Base-by-base conservation (phyloP, 2,888 invertebrate genomes). In the Tricholauxania praeusta region DNA sequence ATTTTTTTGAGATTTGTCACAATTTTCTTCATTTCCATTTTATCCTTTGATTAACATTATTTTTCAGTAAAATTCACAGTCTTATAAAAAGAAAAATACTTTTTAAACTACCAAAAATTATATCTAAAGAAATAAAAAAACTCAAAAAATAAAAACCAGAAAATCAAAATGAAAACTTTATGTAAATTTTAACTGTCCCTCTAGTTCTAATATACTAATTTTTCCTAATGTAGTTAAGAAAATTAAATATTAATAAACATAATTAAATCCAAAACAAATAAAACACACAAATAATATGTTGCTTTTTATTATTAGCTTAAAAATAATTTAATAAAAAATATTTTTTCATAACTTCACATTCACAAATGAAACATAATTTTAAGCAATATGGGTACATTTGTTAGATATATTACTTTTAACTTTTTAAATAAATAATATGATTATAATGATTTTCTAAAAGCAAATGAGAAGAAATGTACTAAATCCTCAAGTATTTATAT, bases 351-450 rank as follows among this genome's bases (percentile, higher is more conserved):
- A 75, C 64, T 75, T 75, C 10, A 63, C n/a, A 63, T 47, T 14
- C 17, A 63, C 57, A 55, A 71, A 75, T 28, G 75, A 73, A 71
- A 75, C 73, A 75, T 67, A 75, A 71, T 69, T 17, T 64, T 17
- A 71, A 68, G 12, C 39, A 55, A 71, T 52, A 49, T 62, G 72
- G 72, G 63, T 60, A 39, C 52, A 65, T 65, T 70, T 70, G 66
- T 72, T 67, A 67, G 72, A 69, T 69, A 71, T 39, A 1, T 39
- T 39, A 39, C 10, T 39, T 39, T 39, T 39, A 10, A 10, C 39
- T 39, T 1, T 39, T 10, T 39, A 39, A 39, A 2, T 10, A 39
- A 39, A 39, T 39, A 8, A 10, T 39, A 39, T 39, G 7, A 39
- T 39, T 39, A 10, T 1, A 39, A 39, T 39, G 10, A 39, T 39